A percentile compares a stretch with the other conserved stretches of the same genome.
Evolutionary conservation across 2,797 vertebrate genomes (phyloP).

Genomic region (Smutsia temminckii): DNA sequence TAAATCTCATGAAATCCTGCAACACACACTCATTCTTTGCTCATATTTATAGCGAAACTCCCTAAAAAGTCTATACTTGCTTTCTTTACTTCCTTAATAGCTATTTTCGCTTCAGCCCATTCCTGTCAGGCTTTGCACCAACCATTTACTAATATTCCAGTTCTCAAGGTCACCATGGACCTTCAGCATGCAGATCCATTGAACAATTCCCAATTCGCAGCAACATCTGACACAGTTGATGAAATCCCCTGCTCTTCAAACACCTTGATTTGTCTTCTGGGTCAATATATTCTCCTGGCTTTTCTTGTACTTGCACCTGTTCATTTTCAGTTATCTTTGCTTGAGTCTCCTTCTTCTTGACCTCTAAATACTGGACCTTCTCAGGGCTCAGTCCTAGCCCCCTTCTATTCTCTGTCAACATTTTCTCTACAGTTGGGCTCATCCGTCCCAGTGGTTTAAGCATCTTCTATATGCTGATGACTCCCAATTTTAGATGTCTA

Average conservation of each 20-base stretch:
- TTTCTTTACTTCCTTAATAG: neutral
- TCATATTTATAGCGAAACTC: neutral
- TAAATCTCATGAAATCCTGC: neutral
- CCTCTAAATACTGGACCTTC: neutral
- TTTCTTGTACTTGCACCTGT: neutral
- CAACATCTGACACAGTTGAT: neutral
- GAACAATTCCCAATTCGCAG: neutral
- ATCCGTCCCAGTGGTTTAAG: slow-evolving; percentile 2
- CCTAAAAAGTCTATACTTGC: neutral
- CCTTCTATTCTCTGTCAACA: neutral
- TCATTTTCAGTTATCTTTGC: neutral
- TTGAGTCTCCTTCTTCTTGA: slow-evolving; percentile 4
- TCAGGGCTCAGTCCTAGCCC: neutral
- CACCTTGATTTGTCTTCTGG: neutral
- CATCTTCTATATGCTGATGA: neutral
- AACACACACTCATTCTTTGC: neutral
- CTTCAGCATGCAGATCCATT: neutral
- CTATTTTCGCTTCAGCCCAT: neutral
- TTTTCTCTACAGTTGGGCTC: neutral
- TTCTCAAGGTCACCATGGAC: neutral
- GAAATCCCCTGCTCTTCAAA: neutral
- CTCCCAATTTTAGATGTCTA: slow-evolving; percentile 31
- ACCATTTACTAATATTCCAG: neutral
- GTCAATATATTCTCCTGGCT: neutral
- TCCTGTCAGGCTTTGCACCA: neutral